phyloP scores from a whole-genome alignment of 2,888 invertebrate species.

The Volucella bombylans region DNA sequence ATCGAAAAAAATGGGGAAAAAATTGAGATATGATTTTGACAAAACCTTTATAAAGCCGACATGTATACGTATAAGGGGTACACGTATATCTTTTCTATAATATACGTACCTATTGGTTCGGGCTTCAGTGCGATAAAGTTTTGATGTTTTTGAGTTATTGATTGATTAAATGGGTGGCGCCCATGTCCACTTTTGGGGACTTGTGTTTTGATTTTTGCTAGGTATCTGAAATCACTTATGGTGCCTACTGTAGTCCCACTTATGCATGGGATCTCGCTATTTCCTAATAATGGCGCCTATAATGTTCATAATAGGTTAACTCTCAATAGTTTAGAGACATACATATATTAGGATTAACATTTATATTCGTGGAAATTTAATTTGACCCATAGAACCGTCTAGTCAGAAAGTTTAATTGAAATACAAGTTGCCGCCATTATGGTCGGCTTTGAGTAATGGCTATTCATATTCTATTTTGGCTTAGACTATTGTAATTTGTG shows the following conservation, averaged over 20 bases:
- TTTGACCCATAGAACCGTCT: too few species aligned
- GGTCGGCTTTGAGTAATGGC: too few species aligned
- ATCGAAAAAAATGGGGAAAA: neutral
- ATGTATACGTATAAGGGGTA: neutral
- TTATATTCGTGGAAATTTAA: neutral
- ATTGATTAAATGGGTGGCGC: conserved; percentile 40
- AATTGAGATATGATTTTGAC: conserved; percentile 26
- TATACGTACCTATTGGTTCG: too few species aligned
- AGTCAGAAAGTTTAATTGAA: too few species aligned
- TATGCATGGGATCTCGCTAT: conserved; percentile 9
- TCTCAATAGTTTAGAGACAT: neutral
- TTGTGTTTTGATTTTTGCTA: conserved; percentile 3
- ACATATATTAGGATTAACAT: neutral
- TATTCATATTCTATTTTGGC: too few species aligned
- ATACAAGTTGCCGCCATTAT: too few species aligned
- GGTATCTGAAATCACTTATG: neutral
- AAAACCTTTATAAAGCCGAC: conserved; percentile 39
- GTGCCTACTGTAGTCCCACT: neutral
- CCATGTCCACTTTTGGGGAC: conserved; percentile 13
- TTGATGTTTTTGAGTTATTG: conserved; percentile 32
- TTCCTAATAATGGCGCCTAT: conserved; percentile 17
- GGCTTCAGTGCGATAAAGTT: conserved; percentile 17
- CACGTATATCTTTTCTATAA: neutral
- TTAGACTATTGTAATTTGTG: too few species aligned
- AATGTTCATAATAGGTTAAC: neutral